A percentile compares a stretch with the other conserved stretches of the same genome.
Conservation (phyloP, 2,888 invertebrate species). For the Cerastis leucographa region DNA sequence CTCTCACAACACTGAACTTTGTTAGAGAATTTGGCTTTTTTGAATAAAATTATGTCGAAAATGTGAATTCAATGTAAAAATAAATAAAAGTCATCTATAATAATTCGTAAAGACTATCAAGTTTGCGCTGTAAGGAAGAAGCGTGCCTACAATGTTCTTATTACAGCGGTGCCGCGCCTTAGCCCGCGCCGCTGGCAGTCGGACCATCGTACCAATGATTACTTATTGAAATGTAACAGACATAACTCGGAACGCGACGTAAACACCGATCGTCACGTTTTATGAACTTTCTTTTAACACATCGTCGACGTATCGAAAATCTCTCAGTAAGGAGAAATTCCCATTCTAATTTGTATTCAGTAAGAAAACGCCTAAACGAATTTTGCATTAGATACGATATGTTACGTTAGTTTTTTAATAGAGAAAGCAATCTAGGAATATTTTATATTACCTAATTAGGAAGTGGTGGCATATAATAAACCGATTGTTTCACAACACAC, state of each 20-base stretch:
- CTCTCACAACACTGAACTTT: constrained; percentile 25
- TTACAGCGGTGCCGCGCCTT: constrained; percentile 11
- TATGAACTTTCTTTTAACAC: constrained; percentile 84
- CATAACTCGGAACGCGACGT: constrained; percentile 65
- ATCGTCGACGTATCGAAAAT: constrained; percentile 80
- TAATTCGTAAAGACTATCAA: constrained; percentile 8
- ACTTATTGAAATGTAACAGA: constrained; percentile 68
- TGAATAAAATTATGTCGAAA: neutral
- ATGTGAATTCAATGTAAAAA: neutral
- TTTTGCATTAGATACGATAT: constrained; percentile 79
- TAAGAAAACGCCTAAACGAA: constrained; percentile 77
- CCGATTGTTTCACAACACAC: constrained; percentile 48
- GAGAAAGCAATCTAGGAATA: constrained; percentile 71
- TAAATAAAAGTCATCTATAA: neutral
- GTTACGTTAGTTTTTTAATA: constrained; percentile 75
- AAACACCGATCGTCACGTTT: constrained; percentile 72
- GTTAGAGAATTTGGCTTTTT: constrained; percentile 8
- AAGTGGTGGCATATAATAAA: constrained; percentile 61
- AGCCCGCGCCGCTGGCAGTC: neutral
- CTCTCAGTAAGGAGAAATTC: constrained; percentile 85
- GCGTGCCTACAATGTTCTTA: constrained; percentile 23
- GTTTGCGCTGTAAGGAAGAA: neutral
- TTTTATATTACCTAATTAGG: constrained; percentile 74
- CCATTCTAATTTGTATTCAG: constrained; percentile 85
- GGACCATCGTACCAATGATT: constrained; percentile 48